Evolutionary conservation across 2,113 vertebrate genomes (phyloP).

Genomic region (Anhinga rufa): DNA sequence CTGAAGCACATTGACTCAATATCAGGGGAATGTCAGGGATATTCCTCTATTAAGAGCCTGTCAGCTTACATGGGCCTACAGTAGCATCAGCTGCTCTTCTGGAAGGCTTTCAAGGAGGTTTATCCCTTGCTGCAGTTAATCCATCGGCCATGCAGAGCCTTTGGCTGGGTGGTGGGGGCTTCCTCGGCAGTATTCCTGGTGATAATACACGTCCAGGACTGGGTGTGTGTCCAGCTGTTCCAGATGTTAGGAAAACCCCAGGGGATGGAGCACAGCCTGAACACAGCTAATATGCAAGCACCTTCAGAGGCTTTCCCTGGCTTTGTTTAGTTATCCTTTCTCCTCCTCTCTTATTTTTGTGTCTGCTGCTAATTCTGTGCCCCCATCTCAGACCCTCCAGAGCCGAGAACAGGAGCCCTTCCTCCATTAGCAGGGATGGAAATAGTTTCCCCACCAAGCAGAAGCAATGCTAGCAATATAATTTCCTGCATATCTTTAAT

Average conservation of each 20-base stretch:
- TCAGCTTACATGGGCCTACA: not conserved
- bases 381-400: not conserved
- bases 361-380: not conserved
- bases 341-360: not conserved
- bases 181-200: not conserved
- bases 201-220: not conserved
- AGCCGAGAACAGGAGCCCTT: not conserved
- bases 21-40: not conserved
- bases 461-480: not conserved
- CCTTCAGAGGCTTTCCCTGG: not conserved
- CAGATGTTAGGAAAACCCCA: not conserved
- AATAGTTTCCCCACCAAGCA: not conserved
- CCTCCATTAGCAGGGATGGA: not conserved
- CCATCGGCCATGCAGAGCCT: not conserved
- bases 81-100: not conserved
- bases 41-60: not conserved
- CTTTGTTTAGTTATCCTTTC: not conserved
- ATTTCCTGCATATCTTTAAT: slow-evolving; percentile 47
- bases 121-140: not conserved
- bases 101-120: not conserved
- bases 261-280: not conserved
- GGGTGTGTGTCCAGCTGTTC: not conserved
- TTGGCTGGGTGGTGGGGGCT: not conserved
- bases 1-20: not conserved
- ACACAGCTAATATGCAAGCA: not conserved